Percentiles rank a stretch among this genome's conserved stretches.
phyloP scores from a whole-genome alignment of 2,888 invertebrate species.

The Melieria picta region DNA sequence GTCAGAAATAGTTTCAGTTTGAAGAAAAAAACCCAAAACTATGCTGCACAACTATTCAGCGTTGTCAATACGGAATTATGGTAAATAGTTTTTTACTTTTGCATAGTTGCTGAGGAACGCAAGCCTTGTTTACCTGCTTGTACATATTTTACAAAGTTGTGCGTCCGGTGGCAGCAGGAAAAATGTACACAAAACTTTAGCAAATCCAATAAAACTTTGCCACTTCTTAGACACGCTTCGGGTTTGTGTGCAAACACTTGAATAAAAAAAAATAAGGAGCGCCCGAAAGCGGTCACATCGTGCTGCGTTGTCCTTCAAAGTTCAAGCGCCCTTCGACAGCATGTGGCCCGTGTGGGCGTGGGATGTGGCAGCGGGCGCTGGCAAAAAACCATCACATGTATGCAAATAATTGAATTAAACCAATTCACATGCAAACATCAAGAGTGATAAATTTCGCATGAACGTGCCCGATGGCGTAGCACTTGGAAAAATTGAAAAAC shows the following conservation, averaged over 20 bases:
- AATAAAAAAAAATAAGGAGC: too few relatives aligned
- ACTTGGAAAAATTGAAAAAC: constrained; percentile 18
- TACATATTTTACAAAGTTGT: too few relatives aligned
- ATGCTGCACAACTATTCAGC: too few relatives aligned
- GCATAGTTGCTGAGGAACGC: too few relatives aligned
- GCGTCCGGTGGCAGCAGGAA: too few relatives aligned
- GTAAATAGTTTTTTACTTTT: too few relatives aligned
- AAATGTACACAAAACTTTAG: constrained; percentile 34
- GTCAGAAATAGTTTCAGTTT: too few relatives aligned
- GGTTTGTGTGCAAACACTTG: neutral
- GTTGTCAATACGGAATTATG: too few relatives aligned
- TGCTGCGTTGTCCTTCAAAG: constrained; percentile 16
- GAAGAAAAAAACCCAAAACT: too few relatives aligned
- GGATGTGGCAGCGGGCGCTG: neutral
- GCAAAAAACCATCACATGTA: constrained; percentile 18
- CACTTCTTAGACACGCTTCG: constrained; percentile 17
- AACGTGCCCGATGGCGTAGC: constrained; percentile 48
- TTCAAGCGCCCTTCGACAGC: neutral
- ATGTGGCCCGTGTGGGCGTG: too few relatives aligned
- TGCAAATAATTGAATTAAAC: constrained; percentile 57
- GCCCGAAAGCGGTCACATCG: neutral
- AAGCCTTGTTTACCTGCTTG: too few relatives aligned
- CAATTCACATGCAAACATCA: constrained; percentile 52
- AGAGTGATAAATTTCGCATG: constrained; percentile 58
- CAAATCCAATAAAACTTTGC: constrained; percentile 35